A percentile compares a stretch with the other conserved stretches of the same genome.
Evolutionary conservation across 2,888 invertebrate species (phyloP).

Genomic region (Saturnia japonica): DNA sequence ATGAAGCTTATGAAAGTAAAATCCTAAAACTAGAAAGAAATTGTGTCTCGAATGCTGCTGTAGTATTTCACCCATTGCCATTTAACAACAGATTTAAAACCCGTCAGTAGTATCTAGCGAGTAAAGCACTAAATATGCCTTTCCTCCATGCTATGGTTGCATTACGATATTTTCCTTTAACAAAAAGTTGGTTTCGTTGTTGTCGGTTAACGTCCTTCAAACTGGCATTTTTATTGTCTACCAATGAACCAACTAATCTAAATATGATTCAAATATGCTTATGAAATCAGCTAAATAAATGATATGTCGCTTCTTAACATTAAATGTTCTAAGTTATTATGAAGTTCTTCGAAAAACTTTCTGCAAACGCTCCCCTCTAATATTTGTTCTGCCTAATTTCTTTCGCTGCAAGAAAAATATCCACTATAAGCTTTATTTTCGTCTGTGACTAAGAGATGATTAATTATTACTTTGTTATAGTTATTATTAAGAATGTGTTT

Average conservation of each 20-base stretch:
- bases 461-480: constrained; percentile 5
- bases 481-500: not conserved
- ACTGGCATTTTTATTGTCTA: not conserved
- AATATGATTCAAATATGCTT: not conserved
- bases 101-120: not conserved
- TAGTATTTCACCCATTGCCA: not conserved
- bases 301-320: constrained; percentile 20
- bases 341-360: constrained; percentile 46
- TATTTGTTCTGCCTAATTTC: constrained; percentile 65
- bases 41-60: not conserved
- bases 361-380: constrained; percentile 43
- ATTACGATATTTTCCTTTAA: not conserved
- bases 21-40: not conserved
- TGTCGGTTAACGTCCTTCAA: not conserved
- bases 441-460: constrained; percentile 4
- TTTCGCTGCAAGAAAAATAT: constrained; percentile 58
- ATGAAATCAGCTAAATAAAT: not conserved
- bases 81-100: not conserved
- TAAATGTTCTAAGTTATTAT: constrained; percentile 47
- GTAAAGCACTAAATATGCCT: not conserved
- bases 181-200: not conserved
- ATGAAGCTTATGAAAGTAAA: not conserved
- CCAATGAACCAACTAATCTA: not conserved
- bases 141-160: not conserved
- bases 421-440: constrained; percentile 21